phyloP scores from a whole-genome alignment of 2,797 vertebrate genomes.

The Muscicapa comitata region DNA sequence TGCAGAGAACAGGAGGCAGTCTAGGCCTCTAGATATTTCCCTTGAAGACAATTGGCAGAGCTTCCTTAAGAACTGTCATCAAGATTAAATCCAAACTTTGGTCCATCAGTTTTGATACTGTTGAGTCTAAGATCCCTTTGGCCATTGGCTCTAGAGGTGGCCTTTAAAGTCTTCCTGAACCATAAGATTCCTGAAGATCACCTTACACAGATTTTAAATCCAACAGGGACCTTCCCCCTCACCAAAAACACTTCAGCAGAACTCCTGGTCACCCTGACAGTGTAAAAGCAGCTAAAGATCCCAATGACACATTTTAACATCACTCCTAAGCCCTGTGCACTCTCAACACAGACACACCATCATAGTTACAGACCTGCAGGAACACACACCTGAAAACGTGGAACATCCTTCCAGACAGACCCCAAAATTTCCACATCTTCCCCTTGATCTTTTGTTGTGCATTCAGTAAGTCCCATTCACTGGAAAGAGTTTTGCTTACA shows the following conservation, averaged over 20 bases:
- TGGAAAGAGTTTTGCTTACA: background rate
- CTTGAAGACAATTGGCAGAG: background rate
- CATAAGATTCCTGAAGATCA: background rate
- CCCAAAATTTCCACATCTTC: background rate
- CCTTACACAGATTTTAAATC: background rate
- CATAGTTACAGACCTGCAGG: background rate
- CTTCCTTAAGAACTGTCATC: background rate
- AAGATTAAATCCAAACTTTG: background rate
- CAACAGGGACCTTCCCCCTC: background rate
- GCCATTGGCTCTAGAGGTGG: background rate
- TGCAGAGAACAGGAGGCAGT: background rate
- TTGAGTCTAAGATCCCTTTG: background rate
- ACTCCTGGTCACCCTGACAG: background rate
- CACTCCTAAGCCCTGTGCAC: background rate
- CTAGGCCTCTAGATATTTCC: background rate
- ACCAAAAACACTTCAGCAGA: background rate
- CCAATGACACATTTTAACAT: background rate
- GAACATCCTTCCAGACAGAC: background rate
- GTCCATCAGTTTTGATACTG: background rate
- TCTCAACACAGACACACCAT: rapidly evolving
- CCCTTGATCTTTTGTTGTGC: background rate
- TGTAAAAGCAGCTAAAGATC: background rate
- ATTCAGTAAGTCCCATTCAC: background rate
- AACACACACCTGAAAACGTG: background rate
- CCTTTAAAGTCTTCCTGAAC: background rate